These are phyloP conservation scores for Eupithecia subfuscata DNA, from an alignment of 2,888 invertebrate genomes.

Conservation along the genomic window DNA sequence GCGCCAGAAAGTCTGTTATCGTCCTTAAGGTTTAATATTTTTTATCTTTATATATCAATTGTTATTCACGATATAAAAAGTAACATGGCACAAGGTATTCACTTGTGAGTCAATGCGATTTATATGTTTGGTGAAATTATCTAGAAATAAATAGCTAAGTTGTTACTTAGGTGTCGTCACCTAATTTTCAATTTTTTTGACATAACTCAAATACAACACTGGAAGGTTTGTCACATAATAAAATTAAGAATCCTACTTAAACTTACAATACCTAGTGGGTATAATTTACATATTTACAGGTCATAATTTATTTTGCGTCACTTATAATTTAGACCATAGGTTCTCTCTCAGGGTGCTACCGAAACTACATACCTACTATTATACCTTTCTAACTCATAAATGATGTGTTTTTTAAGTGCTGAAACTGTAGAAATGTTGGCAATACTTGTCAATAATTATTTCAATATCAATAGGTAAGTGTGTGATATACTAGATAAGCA, in stretches of 20 bases:
- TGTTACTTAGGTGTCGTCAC: background rate
- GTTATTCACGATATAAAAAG: slow-evolving; percentile 34
- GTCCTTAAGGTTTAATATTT: slow-evolving; percentile 11
- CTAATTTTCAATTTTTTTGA: slow-evolving; percentile 16
- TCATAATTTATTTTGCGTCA: slow-evolving; percentile 25
- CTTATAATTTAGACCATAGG: slow-evolving; percentile 10
- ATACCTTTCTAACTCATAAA: too few relatives aligned
- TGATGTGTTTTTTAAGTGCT: too few relatives aligned
- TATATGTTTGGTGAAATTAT: slow-evolving; percentile 39
- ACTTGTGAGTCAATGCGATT: slow-evolving; percentile 68
- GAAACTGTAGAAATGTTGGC: too few relatives aligned
- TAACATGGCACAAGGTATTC: slow-evolving; percentile 79
- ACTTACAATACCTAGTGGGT: slow-evolving; percentile 46
- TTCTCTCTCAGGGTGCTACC: background rate
- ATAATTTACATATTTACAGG: slow-evolving; percentile 77
- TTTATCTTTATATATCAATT: slow-evolving; percentile 9
- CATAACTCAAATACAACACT: slow-evolving; percentile 66
- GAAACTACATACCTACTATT: background rate
- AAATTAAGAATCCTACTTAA: slow-evolving; percentile 51
- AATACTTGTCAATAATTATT: background rate
- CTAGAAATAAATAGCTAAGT: slow-evolving; percentile 20
- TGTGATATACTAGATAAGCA: background rate
- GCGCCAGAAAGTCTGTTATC: slow-evolving; percentile 7
- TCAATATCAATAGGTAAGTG: background rate
- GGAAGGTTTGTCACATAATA: slow-evolving; percentile 60